Percentiles rank a stretch among this genome's conserved stretches.
Evolutionary conservation across 2,113 vertebrate genomes (phyloP).

Genomic region (Entomyzon cyanotis): DNA sequence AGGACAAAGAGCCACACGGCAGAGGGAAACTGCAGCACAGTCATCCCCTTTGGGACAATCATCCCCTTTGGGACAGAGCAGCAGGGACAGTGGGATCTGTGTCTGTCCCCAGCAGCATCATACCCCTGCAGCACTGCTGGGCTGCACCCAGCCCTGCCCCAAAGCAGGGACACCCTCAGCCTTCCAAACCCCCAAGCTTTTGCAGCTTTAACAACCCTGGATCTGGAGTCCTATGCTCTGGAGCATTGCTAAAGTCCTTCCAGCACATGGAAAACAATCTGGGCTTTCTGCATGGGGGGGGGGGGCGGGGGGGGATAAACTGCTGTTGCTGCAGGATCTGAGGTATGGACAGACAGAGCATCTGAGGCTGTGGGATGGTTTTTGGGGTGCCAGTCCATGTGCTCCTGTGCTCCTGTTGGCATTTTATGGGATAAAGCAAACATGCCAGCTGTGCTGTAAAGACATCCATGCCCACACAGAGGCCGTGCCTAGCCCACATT

Average conservation of each 20-base stretch:
- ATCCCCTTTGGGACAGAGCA: neutral
- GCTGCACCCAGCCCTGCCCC: neutral
- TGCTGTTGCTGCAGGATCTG: too few relatives aligned
- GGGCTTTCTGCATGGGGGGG: neutral
- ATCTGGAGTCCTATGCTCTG: neutral
- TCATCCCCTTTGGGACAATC: neutral
- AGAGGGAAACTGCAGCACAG: neutral
- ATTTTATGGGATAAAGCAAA: neutral
- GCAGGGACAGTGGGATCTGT: neutral
- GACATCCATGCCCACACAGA: rapidly evolving
- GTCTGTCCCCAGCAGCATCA: neutral
- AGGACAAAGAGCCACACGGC: rapidly evolving
- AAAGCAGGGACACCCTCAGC: neutral
- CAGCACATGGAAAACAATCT: rapidly evolving
- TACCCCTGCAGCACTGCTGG: too few relatives aligned
- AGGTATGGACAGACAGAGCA: neutral
- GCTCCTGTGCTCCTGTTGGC: rapidly evolving
- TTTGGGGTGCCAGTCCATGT: rapidly evolving
- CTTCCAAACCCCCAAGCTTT: neutral
- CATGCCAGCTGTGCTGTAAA: neutral
- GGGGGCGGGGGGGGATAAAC: neutral
- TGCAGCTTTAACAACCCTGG: neutral
- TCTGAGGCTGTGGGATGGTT: neutral
- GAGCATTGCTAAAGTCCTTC: neutral
- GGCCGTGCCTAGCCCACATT: rapidly evolving